Evolutionary conservation across 2,113 vertebrate species (phyloP).

Genomic region (Nothocercus nigrocapillus): DNA sequence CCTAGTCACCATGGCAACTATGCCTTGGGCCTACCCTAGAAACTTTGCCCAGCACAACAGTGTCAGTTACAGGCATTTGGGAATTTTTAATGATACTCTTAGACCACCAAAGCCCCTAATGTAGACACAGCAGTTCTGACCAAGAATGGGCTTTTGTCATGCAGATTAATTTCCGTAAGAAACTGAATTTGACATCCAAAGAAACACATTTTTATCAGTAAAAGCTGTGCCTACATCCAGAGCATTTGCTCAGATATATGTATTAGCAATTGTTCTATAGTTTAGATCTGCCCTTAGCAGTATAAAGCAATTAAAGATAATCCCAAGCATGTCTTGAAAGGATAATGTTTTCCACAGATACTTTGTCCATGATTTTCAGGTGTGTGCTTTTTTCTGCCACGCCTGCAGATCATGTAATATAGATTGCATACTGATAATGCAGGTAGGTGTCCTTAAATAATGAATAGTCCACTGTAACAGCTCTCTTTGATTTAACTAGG

Average conservation of each 20-base stretch:
- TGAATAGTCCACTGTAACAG: slow-evolving; percentile 14
- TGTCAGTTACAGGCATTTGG: not conserved
- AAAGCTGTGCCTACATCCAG: not conserved
- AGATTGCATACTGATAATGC: slow-evolving; percentile 44
- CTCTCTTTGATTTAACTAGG: slow-evolving; percentile 5
- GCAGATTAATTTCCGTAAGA: not conserved
- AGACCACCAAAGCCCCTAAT: not conserved
- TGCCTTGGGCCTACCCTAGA: not conserved
- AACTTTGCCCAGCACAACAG: not conserved
- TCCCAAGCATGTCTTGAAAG: not conserved
- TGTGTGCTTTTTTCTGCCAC: not conserved
- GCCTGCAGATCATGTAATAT: not conserved
- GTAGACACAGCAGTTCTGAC: not conserved
- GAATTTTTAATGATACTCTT: not conserved
- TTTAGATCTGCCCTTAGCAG: slow-evolving; percentile 8
- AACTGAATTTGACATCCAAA: not conserved
- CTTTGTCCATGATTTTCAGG: slow-evolving; percentile 42
- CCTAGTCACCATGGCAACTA: not conserved
- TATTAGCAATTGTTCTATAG: not conserved
- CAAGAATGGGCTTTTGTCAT: not conserved
- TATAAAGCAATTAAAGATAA: slow-evolving; percentile 55
- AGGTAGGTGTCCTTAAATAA: slow-evolving; percentile 51
- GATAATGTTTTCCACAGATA: slow-evolving; percentile 10
- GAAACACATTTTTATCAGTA: not conserved
- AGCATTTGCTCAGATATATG: not conserved